Evolutionary conservation across 1,140 invertebrate genomes (phyloP), one percentile per base, ranked within the genome.

Genomic region (Trachymyrmex cornetzi): DNA sequence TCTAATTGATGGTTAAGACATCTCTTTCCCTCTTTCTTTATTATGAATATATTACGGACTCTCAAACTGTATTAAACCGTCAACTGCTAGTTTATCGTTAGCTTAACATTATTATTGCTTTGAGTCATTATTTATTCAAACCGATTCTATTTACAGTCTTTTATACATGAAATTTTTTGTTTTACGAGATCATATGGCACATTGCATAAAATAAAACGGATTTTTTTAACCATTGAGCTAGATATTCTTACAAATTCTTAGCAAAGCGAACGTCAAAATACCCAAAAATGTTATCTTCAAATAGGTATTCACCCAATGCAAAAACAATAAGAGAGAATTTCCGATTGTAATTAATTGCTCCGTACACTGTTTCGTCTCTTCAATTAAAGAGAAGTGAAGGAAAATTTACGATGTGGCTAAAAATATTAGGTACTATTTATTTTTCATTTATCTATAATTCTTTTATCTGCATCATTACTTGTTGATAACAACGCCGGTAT

Each of bases 1-100:
- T 90, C 74, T 87, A 89, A 89, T 87, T 87, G 88, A 24, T 57
- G n/a, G 22, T 64, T 89, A 79, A 86, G 63, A 77, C 30, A 48
- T 61, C 14, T 14, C 6, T 30, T 27, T 27, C 22, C 63, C 22
- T 44, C 19, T 22, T 19, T 24, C 7, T 38, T n/a, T 61, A 3
- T 44, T 12, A 11, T 19, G 14, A 14, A 12, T 38, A 11, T 61
- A 19, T 44, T 11, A 77, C 16, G 6, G 27, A 64, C 12, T 77
- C 1, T 48, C 38, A 67, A 66, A 38, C 16, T 50, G 2, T 9
- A 48, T 11, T 24, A 69, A 71, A 24, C 3, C 12, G 11, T 74
- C 14, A 38, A 38, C 16, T 24, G 3, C 3, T 22, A 55, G 6
- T 30, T 59, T 24, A 4, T 27, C 1, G 11, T 27, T 30, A 27